Evolutionary conservation across 1,140 invertebrate genomes (phyloP), one percentile per base, ranked within the genome.

Genomic region (Bombus breviceps): DNA sequence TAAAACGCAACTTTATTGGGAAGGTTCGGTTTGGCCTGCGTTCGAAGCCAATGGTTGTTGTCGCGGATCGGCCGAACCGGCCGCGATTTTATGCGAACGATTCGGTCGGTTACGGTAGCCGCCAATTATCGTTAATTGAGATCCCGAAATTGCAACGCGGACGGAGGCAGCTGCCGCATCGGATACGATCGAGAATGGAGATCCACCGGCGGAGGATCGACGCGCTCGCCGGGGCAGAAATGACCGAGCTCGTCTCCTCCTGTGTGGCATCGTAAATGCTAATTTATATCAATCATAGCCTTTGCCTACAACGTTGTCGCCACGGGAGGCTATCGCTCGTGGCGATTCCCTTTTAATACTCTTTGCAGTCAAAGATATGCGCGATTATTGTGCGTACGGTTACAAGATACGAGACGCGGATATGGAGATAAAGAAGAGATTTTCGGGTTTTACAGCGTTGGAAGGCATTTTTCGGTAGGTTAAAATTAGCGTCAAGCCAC

Each of bases 71-170:
- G 9, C 10, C n/a, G 13, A 32, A 34, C 5, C 28, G 59, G 43
- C 9, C 12, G 77, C 82, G 86, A 89, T 87, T 91, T 82, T 83
- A 77, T 80, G 68, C 66, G 37, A 72, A 78, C 77, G 81, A 88
- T 87, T 71, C 80, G 62, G 57, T 53, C 28, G 34, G 37, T 72
- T 41, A 84, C 88, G 78, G 92, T 94, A 93, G 92, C 92, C 90
- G 91, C 89, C 93, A 94, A 94, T 94, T 94, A 94, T 93, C 92
- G 91, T 93, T 93, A 94, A 93, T 91, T 91, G 89, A 93, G 93
- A 93, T 86, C 89, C 89, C 92, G 89, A 93, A 93, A 91, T 85
- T 79, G 92, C 89, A 86, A 86, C 86, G 89, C 77, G 79, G 69
- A 82, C 82, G 34, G 86, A 78, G 80, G 86, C 90, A 88, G 85